Percentiles rank a stretch among this genome's conserved stretches.
These are phyloP conservation scores for Polyploca ridens DNA, from an alignment of 2,888 invertebrate species.

Conservation along the genomic window DNA sequence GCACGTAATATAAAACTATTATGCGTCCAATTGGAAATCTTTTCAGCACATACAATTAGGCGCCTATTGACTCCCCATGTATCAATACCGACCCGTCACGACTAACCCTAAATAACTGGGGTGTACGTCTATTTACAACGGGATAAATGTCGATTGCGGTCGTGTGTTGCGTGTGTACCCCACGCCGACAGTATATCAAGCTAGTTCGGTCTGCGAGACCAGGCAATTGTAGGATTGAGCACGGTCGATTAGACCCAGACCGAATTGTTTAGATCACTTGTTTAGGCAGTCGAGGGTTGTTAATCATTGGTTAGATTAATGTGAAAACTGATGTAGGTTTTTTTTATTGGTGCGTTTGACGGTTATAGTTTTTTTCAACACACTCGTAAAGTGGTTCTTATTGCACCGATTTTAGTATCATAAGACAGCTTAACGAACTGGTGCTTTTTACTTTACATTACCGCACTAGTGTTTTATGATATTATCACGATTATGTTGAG, in stretches of 20 bases:
- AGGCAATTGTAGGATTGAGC: constrained; percentile 5
- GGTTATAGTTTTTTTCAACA: no score
- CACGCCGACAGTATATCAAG: neutral
- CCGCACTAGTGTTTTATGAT: no score
- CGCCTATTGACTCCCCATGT: neutral
- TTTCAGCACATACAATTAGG: neutral
- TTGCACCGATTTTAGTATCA: no score
- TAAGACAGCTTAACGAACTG: no score
- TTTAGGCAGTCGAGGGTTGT: neutral
- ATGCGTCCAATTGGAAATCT: neutral
- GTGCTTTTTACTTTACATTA: no score
- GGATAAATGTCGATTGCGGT: constrained; percentile 21
- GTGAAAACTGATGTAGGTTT: neutral
- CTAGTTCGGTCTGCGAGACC: constrained; percentile 3
- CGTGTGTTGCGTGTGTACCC: neutral
- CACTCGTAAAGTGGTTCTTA: no score
- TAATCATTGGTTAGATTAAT: neutral
- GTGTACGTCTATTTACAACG: constrained; percentile 14
- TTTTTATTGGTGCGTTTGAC: neutral
- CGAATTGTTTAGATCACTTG: constrained; percentile 12
- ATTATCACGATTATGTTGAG: no score
- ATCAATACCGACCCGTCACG: constrained; percentile 13
- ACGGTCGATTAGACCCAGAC: constrained; percentile 9
- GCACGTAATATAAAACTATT: no score
- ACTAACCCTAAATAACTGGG: constrained; percentile 18